Base-by-base conservation (phyloP, 2,888 invertebrate genomes). In the Smittia sp. region DNA sequence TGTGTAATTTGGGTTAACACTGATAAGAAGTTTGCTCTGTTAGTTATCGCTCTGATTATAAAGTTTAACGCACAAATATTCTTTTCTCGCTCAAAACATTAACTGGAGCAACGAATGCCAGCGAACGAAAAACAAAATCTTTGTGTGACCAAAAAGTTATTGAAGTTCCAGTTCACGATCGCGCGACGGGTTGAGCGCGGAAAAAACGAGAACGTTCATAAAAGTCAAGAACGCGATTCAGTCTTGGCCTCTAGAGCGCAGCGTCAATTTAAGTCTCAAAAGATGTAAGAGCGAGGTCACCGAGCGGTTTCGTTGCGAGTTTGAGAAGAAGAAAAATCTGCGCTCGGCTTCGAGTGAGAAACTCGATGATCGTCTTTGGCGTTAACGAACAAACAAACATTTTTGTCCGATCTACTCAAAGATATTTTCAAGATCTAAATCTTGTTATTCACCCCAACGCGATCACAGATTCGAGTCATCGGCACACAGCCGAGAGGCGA, bases 181-280 rank as follows among this genome's bases (percentile, higher is more conserved):
- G 63, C 63, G n/a, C 6, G n/a, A n/a, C 20, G 62, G 20, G 24
- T 22, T 18, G 62, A 22, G 20, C 24, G 25, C 58, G n/a, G 46
- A 46, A 11, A 22, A 63, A 63, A 63, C n/a, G 27, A 63, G 63
- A 63, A 63, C 63, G 20, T 27, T 63, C 63, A 4, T 27, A 69
- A 72, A 72, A 72, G 72, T 72, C 72, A 72, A 72, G 72, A 72
- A 72, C 69, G 32, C 54, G 13, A 18, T 54, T 52, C 52, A 69
- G 27, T 52, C 72, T 72, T 72, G 72, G 72, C 72, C 72, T 72
- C 72, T 62, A 72, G 62, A 72, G 11, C 25, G 22, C 25, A 63
- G 63, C 63, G 63, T 27, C 63, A 63, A 63, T 63, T 63, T 63
- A 27, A 63, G 27, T 63, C n/a, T 13, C 15, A 27, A 24, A 22